A percentile compares a stretch with the other conserved stretches of the same genome.
These are phyloP conservation scores for Drosophila sproati DNA, from an alignment of 1,140 invertebrate genomes.

Conservation along the genomic window DNA sequence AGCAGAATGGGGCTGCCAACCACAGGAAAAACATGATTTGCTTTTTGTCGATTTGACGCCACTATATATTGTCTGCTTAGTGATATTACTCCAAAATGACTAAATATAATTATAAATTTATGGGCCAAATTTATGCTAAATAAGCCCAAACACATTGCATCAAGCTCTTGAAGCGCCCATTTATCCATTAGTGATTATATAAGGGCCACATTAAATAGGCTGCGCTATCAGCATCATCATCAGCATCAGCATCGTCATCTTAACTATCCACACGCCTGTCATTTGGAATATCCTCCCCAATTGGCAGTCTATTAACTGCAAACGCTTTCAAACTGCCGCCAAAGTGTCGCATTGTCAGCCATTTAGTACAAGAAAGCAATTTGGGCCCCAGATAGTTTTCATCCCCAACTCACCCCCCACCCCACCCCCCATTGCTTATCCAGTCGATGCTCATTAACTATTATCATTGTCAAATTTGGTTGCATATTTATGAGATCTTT, in stretches of 20 bases:
- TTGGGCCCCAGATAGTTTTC: constrained; percentile 30
- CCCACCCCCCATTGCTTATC: neutral
- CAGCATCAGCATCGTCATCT: neutral
- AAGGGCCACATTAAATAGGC: neutral
- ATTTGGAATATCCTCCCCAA: constrained; percentile 86
- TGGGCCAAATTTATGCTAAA: neutral
- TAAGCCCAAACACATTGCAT: neutral
- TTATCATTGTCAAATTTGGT: constrained; percentile 53
- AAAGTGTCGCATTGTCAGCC: constrained; percentile 37
- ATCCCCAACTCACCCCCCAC: neutral
- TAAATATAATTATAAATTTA: neutral
- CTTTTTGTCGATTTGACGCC: no score
- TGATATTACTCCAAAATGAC: neutral
- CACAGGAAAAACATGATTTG: neutral
- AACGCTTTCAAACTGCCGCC: constrained; percentile 19
- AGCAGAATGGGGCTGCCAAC: no score
- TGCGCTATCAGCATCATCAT: constrained; percentile 7
- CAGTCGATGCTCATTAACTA: constrained; percentile 40
- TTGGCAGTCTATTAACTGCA: constrained; percentile 21
- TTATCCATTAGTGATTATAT: constrained; percentile 20
- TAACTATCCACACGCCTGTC: constrained; percentile 8
- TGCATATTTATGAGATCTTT: constrained; percentile 32
- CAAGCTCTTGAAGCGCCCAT: neutral
- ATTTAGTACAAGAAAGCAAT: constrained; percentile 37
- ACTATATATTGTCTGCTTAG: no score